phyloP scores from a whole-genome alignment of 1,140 invertebrate genomes.

The Drosophila ficusphila region DNA sequence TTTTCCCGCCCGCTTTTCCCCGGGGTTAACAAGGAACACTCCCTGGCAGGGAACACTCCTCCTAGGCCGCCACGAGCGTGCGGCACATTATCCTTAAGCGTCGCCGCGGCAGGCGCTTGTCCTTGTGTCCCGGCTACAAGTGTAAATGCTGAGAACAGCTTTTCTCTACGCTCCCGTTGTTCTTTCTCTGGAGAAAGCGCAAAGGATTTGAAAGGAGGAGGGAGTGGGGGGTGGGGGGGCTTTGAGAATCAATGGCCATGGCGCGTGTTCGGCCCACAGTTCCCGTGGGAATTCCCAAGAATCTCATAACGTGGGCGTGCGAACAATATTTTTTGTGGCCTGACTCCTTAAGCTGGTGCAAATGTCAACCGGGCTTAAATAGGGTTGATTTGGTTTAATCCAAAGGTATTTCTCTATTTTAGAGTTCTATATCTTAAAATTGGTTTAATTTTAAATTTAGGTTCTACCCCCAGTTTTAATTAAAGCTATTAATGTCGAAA shows the following conservation, averaged over 20 bases:
- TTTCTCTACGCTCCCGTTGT: constrained; percentile 14
- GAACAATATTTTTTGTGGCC: constrained; percentile 29
- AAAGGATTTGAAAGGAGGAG: no score
- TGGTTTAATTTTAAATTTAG: no score
- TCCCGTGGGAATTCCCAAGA: constrained; percentile 64
- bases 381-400: neutral
- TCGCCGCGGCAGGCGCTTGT: constrained; percentile 59
- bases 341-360: constrained; percentile 11
- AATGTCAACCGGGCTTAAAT: constrained; percentile 1
- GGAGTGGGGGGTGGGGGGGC: no score
- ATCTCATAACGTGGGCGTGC: constrained; percentile 62
- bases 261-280: constrained; percentile 47
- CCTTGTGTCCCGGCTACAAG: constrained; percentile 58
- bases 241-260: constrained; percentile 11
- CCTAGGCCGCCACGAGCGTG: constrained; percentile 55
- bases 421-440: no score
- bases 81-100: constrained; percentile 76
- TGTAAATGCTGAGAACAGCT: constrained; percentile 64
- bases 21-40: constrained; percentile 57
- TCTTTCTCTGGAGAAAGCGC: constrained; percentile 2
- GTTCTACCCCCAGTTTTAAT: no score
- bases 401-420: neutral
- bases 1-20: neutral
- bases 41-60: no score
- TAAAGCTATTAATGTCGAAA: no score